Evolutionary conservation across 2,888 invertebrate species (phyloP).

Genomic region (Calameuta filiformis): DNA sequence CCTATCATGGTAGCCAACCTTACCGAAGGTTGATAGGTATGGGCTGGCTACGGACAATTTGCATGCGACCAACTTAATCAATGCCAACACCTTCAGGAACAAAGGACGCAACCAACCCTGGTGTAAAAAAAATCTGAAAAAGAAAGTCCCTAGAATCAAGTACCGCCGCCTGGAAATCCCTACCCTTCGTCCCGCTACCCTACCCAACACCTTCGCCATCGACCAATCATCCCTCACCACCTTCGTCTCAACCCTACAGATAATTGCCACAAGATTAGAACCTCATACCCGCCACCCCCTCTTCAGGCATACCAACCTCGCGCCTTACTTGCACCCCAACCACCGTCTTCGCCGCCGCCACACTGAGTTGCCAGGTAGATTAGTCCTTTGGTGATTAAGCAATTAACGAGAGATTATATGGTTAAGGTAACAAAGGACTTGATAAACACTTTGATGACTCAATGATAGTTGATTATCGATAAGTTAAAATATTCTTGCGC

Average conservation of each 20-base stretch:
- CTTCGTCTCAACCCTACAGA: slow-evolving; percentile 15
- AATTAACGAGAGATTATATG: slow-evolving; percentile 5
- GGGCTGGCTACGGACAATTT: slow-evolving; percentile 51
- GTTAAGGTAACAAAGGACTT: not conserved
- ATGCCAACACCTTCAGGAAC: slow-evolving; percentile 54
- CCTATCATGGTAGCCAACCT: no score
- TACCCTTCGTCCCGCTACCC: not conserved
- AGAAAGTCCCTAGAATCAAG: slow-evolving; percentile 9
- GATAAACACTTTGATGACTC: not conserved
- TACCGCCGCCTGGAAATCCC: slow-evolving; percentile 8
- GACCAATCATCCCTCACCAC: slow-evolving; percentile 22
- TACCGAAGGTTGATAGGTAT: slow-evolving; percentile 27
- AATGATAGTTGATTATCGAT: no score
- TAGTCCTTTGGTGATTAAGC: slow-evolving; percentile 1
- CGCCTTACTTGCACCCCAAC: no score
- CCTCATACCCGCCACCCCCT: not conserved
- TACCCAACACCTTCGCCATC: not conserved
- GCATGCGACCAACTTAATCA: slow-evolving; percentile 63
- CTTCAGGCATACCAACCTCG: no score
- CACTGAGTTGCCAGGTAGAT: not conserved
- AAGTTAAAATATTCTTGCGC: no score
- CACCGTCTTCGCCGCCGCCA: no score
- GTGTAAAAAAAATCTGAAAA: no score
- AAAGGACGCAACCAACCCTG: not conserved
- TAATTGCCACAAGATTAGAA: slow-evolving; percentile 14